Evolutionary conservation across 2,888 invertebrate species (phyloP), one percentile per base, ranked within the genome.

Genomic region (Blastobasis adustella): DNA sequence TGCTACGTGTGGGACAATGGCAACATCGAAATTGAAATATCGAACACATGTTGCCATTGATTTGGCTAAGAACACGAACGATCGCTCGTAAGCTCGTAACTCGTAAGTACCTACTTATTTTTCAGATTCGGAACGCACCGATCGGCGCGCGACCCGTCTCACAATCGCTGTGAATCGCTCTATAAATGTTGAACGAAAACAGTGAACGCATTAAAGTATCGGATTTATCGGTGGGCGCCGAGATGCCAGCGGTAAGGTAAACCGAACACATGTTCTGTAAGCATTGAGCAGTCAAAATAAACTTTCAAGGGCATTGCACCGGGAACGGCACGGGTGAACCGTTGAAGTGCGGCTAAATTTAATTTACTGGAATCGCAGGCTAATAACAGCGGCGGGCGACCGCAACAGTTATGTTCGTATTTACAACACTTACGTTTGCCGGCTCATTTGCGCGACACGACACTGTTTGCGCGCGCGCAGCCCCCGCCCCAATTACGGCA

Each of bases 271-370:
- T 54, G 54, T 54, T 55, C 54, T 46, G 54, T 58, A 52, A 60
- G 53, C 58, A 60, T 61, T 61, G 57, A 63, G 64, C 68, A 67
- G 64, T 65, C 62, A 60, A 69, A 69, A 71, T 69, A 68, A 67
- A 67, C 67, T 55, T 59, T 62, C 73, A 72, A 73, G 75, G 73
- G 68, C 69, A 71, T 62, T 66, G 73, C 66, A 61, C 73, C 60
- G 54, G 45, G 50, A 50, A 49, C 50, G 52, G 56, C 56, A 51
- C 54, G 53, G 23, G 23, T 47, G 47, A 49, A 51, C 53, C 56
- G 55, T 50, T 47, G 56, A 51, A 56, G 59, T 62, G 58, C 50
- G 51, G 65, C 66, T 69, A 66, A 62, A 66, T 69, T 60, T 64
- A 67, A 67, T 67, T 59, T 62, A 60, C 61, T 59, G 49, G 55